phyloP scores from a whole-genome alignment of 2,113 vertebrate species.

The Taxidea taxus region DNA sequence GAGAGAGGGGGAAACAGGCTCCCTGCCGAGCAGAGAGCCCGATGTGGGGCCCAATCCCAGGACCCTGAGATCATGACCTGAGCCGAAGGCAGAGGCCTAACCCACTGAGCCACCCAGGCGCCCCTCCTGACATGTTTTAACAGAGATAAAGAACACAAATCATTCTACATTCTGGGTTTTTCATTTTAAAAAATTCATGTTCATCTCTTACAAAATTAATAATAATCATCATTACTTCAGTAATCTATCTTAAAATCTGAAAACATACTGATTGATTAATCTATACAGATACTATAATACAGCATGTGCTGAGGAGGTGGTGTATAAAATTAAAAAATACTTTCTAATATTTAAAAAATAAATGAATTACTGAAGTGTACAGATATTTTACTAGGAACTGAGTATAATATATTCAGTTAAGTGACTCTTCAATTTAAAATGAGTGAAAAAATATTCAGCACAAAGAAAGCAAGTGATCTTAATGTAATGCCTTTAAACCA shows the following conservation, averaged over 20 bases:
- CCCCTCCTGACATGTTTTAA: not conserved
- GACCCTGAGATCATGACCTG: too few species aligned
- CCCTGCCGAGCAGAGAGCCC: too few species aligned
- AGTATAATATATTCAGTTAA: not conserved
- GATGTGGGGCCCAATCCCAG: too few species aligned
- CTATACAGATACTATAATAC: not conserved
- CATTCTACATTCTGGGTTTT: not conserved
- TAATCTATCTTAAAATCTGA: not conserved
- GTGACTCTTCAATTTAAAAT: constrained; percentile 33
- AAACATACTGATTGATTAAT: not conserved
- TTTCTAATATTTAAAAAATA: not conserved
- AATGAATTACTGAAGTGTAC: not conserved
- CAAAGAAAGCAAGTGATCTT: constrained; percentile 15
- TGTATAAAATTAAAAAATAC: not conserved
- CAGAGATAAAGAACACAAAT: not conserved
- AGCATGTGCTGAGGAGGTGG: not conserved
- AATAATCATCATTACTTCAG: not conserved
- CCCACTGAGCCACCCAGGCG: too few species aligned
- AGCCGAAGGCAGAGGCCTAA: too few species aligned
- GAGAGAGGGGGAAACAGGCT: too few species aligned
- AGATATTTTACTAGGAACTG: not conserved
- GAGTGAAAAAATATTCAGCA: constrained; percentile 7
- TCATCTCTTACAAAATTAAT: not conserved
- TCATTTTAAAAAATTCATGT: not conserved
- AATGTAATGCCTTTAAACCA: constrained; percentile 18